Percentiles rank a stretch among this genome's conserved stretches.
These are phyloP conservation scores for Drosophila lacertosa DNA, from an alignment of 1,140 invertebrate genomes.

Conservation along the genomic window DNA sequence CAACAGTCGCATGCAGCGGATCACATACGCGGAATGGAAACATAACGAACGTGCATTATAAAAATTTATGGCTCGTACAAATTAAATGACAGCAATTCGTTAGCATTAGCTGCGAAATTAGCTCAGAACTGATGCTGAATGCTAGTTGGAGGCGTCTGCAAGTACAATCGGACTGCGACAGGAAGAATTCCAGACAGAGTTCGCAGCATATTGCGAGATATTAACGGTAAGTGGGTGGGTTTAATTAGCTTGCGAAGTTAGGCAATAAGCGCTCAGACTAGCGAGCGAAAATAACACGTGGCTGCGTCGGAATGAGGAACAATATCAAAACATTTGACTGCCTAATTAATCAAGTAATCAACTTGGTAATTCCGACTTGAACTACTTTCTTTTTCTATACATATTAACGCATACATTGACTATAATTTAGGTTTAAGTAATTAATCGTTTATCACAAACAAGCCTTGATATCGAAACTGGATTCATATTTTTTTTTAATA, in stretches of 20 bases:
- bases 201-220: slow-evolving; percentile 29
- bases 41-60: slow-evolving; percentile 63
- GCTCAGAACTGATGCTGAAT: slow-evolving; percentile 32
- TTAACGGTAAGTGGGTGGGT: slow-evolving; percentile 18
- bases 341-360: slow-evolving; percentile 39
- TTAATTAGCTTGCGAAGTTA: slow-evolving; percentile 43
- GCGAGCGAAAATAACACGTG: slow-evolving; percentile 10
- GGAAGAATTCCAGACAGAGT: slow-evolving; percentile 10
- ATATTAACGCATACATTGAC: background rate
- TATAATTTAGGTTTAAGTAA: background rate
- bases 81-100: slow-evolving; percentile 75
- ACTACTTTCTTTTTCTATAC: slow-evolving; percentile 1
- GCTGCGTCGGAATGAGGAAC: slow-evolving; percentile 3
- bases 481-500: background rate
- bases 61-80: slow-evolving; percentile 76
- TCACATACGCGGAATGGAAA: slow-evolving; percentile 9
- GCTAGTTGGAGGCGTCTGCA: background rate
- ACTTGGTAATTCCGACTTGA: slow-evolving; percentile 13
- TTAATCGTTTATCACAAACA: background rate
- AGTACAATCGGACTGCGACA: slow-evolving; percentile 5
- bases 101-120: slow-evolving; percentile 71
- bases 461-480: background rate
- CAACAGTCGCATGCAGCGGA: slow-evolving; percentile 35
- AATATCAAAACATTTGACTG: slow-evolving; percentile 22
- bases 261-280: slow-evolving; percentile 10